phyloP scores from a whole-genome alignment of 2,113 vertebrate genomes.

The Lagenorhynchus albirostris region DNA sequence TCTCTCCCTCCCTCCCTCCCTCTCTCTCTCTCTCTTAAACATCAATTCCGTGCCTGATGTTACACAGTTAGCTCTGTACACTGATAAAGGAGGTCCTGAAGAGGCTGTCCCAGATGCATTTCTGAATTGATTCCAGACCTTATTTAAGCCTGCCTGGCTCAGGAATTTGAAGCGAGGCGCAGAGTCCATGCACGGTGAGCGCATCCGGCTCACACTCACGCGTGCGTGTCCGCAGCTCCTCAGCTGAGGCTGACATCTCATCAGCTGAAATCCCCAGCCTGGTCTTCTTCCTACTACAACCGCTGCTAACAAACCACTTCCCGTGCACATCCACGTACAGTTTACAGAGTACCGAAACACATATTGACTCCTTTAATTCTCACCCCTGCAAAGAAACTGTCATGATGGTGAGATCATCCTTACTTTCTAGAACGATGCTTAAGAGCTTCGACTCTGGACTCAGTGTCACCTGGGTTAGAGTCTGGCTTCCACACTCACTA shows the following conservation, averaged over 20 bases:
- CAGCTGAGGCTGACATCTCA: neutral
- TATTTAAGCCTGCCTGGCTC: neutral
- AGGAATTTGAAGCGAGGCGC: neutral
- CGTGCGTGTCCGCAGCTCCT: neutral
- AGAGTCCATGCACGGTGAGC: neutral
- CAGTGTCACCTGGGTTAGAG: neutral
- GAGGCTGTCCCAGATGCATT: neutral
- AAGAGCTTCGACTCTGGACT: neutral
- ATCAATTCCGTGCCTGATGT: neutral
- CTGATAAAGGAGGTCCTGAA: neutral
- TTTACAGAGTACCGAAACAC: neutral
- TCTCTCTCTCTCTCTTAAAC: neutral
- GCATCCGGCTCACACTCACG: neutral
- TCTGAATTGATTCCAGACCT: conserved; percentile 50
- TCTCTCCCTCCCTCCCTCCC: neutral
- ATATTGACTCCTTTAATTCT: neutral
- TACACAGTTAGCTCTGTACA: neutral
- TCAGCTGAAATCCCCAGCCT: neutral
- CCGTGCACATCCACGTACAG: neutral
- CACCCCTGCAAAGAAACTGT: neutral
- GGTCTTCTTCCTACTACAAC: neutral
- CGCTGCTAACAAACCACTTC: neutral
- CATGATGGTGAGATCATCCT: neutral
- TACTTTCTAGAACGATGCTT: neutral
- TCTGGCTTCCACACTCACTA: neutral